These are phyloP conservation scores for Alviniconcha strummeri DNA, from an alignment of 2,888 invertebrate genomes.

Conservation along the genomic window DNA sequence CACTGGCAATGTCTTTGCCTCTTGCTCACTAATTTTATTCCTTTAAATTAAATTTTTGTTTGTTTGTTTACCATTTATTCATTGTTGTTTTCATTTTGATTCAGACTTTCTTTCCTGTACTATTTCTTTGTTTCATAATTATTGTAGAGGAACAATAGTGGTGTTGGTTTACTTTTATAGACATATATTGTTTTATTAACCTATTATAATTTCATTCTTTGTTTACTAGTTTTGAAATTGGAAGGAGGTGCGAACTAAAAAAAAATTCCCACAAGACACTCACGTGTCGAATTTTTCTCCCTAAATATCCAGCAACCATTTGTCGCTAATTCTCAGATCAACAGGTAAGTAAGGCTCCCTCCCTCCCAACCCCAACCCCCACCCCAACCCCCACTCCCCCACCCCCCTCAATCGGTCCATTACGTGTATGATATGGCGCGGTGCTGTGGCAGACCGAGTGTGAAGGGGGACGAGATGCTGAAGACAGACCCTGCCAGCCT, in stretches of 20 bases:
- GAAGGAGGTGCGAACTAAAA: background rate
- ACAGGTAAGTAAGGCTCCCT: no score
- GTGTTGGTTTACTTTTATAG: no score
- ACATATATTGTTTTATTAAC: no score
- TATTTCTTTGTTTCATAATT: background rate
- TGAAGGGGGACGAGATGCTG: conserved; percentile 23
- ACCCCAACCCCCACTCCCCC: no score
- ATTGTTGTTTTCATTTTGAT: background rate
- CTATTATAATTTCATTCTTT: no score
- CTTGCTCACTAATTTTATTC: background rate
- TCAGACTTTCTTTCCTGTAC: background rate
- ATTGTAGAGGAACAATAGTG: no score
- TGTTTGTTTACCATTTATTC: background rate
- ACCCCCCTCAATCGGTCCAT: no score
- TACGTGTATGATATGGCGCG: no score
- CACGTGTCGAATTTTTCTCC: no score
- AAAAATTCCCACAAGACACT: background rate
- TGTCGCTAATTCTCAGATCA: no score
- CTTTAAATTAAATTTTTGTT: background rate
- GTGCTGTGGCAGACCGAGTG: conserved; percentile 1
- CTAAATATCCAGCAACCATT: no score
- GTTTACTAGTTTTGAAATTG: background rate
- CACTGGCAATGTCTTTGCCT: background rate
- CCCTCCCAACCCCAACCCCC: no score
- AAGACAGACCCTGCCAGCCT: conserved; percentile 23